phyloP scores from a whole-genome alignment of 2,797 vertebrate genomes.

The Mus minutoides region DNA sequence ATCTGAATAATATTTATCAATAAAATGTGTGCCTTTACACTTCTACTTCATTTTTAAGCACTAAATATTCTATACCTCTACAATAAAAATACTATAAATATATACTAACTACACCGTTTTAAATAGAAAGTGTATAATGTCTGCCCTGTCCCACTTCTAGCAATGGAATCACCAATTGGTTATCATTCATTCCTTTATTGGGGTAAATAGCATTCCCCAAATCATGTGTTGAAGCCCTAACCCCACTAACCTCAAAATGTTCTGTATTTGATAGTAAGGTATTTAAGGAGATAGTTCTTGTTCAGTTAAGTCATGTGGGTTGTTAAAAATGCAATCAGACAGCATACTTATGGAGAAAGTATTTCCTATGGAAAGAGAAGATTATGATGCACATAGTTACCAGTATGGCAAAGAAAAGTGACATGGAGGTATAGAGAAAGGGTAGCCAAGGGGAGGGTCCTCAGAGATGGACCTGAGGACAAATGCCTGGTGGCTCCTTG shows the following conservation, averaged over 20 bases:
- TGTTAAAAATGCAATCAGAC: not conserved
- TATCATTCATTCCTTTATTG: not conserved
- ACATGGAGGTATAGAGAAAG: not conserved
- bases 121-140: not conserved
- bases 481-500: not conserved
- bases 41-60: not conserved
- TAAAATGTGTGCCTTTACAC: not conserved
- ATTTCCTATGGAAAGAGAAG: not conserved
- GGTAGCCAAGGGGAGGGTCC: not conserved
- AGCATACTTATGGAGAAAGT: fast-evolving
- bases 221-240: not conserved
- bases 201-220: not conserved
- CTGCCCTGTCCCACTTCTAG: not conserved
- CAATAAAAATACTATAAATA: not conserved
- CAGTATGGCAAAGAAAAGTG: not conserved
- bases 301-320: not conserved
- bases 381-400: not conserved
- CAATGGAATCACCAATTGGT: not conserved
- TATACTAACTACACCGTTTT: not conserved
- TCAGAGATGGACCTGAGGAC: no score
- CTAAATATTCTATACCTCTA: not conserved
- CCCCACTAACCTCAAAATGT: not conserved
- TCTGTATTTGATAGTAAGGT: not conserved
- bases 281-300: not conserved
- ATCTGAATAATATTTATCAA: not conserved